Evolutionary conservation across 1,140 invertebrate species (phyloP).

Genomic region (Adoxophyes honmai): DNA sequence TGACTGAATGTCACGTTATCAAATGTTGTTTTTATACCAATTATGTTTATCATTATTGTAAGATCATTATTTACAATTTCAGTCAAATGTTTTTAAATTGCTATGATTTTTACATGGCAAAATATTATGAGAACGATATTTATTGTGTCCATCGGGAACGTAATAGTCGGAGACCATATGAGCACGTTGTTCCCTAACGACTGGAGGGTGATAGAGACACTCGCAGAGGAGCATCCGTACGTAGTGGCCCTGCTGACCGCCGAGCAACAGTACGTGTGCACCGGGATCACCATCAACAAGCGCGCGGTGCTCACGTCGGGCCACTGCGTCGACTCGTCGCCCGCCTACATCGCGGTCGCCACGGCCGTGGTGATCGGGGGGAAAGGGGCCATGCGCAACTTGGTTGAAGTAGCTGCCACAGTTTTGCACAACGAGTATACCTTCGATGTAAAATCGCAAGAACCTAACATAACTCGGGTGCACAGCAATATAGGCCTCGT

Average conservation of each 20-base stretch:
- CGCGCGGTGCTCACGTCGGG: slow-evolving; percentile 46
- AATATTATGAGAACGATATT: neutral
- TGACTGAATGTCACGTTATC: neutral
- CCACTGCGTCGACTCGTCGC: slow-evolving; percentile 30
- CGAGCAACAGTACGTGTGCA: slow-evolving; percentile 38
- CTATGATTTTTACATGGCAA: slow-evolving; percentile 24
- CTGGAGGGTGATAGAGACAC: slow-evolving; percentile 40
- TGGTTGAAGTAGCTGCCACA: slow-evolving; percentile 33
- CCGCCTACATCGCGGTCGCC: slow-evolving; percentile 34
- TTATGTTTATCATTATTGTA: neutral
- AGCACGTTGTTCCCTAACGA: slow-evolving; percentile 13
- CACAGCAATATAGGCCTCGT: slow-evolving; percentile 52
- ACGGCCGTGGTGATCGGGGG: slow-evolving; percentile 26
- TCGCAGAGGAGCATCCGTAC: slow-evolving; percentile 47
- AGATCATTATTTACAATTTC: slow-evolving; percentile 5
- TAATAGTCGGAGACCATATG: neutral
- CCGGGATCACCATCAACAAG: slow-evolving; percentile 40
- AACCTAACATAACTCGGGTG: slow-evolving; percentile 32
- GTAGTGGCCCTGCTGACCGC: slow-evolving; percentile 43
- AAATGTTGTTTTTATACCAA: too few species aligned
- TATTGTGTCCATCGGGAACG: neutral
- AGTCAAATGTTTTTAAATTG: slow-evolving; percentile 12
- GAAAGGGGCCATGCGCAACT: slow-evolving; percentile 24
- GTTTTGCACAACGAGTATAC: slow-evolving; percentile 38
- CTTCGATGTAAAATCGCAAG: slow-evolving; percentile 28